Percentiles rank a stretch among this genome's conserved stretches.
These are phyloP conservation scores for Thripadectes ignobilis DNA, from an alignment of 2,797 vertebrate species.

Conservation along the genomic window DNA sequence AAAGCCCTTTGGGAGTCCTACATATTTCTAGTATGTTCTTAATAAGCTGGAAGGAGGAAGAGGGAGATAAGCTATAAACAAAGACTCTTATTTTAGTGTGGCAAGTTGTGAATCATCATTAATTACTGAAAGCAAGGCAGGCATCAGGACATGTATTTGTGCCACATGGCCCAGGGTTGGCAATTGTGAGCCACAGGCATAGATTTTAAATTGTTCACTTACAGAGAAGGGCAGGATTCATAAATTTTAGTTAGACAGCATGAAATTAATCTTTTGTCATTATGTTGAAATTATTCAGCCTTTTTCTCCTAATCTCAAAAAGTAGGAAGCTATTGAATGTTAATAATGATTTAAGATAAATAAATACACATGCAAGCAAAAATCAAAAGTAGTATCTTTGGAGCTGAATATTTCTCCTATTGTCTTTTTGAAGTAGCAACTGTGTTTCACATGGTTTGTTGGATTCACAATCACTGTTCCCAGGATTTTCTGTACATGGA, in stretches of 20 bases:
- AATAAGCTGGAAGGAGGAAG: not conserved
- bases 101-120: not conserved
- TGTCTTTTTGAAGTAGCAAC: not conserved
- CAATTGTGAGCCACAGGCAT: not conserved
- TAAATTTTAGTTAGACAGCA: constrained; percentile 38
- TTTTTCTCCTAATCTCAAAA: not conserved
- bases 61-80: not conserved
- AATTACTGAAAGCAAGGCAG: constrained; percentile 10
- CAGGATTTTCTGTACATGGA: not conserved
- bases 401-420: not conserved
- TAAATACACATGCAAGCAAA: not conserved
- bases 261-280: constrained; percentile 17
- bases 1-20: not conserved
- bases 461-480: not conserved
- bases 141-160: not conserved
- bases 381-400: not conserved
- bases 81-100: not conserved
- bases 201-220: constrained; percentile 50
- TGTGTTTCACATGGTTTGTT: not conserved
- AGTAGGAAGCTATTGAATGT: not conserved
- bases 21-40: constrained; percentile 4
- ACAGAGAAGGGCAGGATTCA: constrained; percentile 15
- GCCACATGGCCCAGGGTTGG: not conserved
- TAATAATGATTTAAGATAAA: not conserved
- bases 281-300: constrained; percentile 27